A percentile compares a stretch with the other conserved stretches of the same genome.
Conservation (phyloP, 1,140 invertebrate species). For the Rhopalosiphum padi region DNA sequence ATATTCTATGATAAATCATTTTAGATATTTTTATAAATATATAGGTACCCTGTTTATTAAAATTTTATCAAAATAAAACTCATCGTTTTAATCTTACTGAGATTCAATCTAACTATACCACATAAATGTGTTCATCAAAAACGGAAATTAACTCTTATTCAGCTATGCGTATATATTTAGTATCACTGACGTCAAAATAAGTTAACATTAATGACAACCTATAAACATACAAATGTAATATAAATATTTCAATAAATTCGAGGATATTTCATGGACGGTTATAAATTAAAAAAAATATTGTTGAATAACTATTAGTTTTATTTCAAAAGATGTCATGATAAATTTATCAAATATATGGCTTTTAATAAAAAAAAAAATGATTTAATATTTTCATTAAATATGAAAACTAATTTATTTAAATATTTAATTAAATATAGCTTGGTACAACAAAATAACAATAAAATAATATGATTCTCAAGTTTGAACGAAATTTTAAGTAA, state of each 20-base stretch:
- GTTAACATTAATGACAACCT: background rate
- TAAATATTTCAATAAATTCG: background rate
- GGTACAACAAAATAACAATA: too few species aligned
- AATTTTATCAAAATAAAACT: background rate
- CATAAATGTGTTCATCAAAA: background rate
- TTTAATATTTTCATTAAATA: background rate
- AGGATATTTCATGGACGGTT: background rate
- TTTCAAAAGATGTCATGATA: background rate
- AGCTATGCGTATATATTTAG: background rate
- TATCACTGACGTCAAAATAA: background rate
- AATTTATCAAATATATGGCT: background rate
- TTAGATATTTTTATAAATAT: background rate
- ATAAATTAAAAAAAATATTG: background rate
- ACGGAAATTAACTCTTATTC: slow-evolving; percentile 10
- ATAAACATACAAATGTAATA: background rate
- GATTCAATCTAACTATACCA: background rate
- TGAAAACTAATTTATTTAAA: too few species aligned
- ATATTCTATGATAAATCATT: background rate
- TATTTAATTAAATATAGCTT: too few species aligned
- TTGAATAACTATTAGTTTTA: background rate
- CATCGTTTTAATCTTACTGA: background rate
- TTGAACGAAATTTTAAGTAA: too few species aligned
- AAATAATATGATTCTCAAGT: too few species aligned
- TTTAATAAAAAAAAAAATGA: background rate
- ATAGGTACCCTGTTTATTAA: background rate